Evolutionary conservation across 2,888 invertebrate species (phyloP).

Genomic region (Idaea biselata): DNA sequence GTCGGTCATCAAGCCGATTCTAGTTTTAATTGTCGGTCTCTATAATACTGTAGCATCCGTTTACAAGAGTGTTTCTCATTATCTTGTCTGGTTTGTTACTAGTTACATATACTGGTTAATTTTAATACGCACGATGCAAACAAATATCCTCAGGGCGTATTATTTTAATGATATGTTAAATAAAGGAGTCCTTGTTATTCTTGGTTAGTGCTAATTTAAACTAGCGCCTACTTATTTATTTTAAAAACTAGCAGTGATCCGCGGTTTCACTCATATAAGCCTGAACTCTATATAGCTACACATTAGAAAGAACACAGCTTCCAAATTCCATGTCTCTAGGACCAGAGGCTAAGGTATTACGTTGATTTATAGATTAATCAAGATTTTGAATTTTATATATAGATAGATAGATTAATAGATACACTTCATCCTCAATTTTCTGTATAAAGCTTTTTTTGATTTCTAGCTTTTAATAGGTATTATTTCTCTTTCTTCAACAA

Average conservation of each 20-base stretch:
- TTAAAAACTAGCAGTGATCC: not conserved
- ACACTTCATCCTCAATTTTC: too few relatives aligned
- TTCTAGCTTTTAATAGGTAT: too few relatives aligned
- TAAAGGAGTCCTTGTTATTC: not conserved
- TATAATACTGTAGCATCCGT: slow-evolving; percentile 58
- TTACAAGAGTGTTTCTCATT: slow-evolving; percentile 62
- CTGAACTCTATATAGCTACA: too few relatives aligned
- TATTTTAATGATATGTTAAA: not conserved
- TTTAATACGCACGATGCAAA: not conserved
- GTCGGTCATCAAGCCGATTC: slow-evolving; percentile 53
- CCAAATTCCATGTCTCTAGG: too few relatives aligned
- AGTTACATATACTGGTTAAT: not conserved
- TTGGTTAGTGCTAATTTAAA: not conserved
- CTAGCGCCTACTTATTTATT: not conserved
- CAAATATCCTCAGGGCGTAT: not conserved
- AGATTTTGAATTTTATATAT: too few relatives aligned
- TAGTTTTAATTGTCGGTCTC: slow-evolving; percentile 65
- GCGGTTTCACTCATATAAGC: too few relatives aligned
- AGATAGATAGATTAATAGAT: too few relatives aligned
- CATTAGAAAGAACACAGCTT: too few relatives aligned
- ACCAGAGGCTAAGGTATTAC: too few relatives aligned
- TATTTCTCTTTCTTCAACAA: too few relatives aligned
- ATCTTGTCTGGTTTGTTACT: slow-evolving; percentile 47
- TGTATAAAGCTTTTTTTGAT: too few relatives aligned
- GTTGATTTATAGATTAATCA: too few relatives aligned